Conservation (phyloP, 2,113 vertebrate species). For the Chionomys nivalis region DNA sequence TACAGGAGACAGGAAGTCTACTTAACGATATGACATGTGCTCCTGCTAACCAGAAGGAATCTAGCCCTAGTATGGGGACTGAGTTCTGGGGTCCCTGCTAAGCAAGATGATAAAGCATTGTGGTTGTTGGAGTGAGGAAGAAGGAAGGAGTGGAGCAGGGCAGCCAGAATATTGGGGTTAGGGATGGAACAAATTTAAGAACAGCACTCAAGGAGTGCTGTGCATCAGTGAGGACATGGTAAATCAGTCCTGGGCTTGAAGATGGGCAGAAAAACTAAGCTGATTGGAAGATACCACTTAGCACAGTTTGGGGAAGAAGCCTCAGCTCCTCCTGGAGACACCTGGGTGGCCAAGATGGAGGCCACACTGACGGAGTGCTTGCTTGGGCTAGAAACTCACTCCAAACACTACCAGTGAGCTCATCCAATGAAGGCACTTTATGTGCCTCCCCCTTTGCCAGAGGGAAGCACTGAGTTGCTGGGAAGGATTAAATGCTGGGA, state of each 20-base stretch:
- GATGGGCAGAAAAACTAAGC: not conserved
- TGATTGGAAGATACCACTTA: not conserved
- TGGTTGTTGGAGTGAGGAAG: not conserved
- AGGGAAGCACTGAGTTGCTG: not conserved
- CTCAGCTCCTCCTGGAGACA: not conserved
- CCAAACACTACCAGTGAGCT: not conserved
- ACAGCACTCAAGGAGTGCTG: not conserved
- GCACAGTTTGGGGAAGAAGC: not conserved
- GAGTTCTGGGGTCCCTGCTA: not conserved
- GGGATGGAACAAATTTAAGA: not conserved
- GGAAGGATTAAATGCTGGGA: not conserved
- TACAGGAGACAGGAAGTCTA: not conserved
- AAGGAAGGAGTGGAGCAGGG: too few relatives aligned
- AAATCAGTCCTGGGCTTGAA: not conserved
- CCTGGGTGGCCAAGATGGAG: not conserved
- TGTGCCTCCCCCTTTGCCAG: not conserved
- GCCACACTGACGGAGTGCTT: not conserved
- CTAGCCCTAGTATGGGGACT: not conserved
- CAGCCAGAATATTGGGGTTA: not conserved
- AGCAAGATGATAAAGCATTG: not conserved
- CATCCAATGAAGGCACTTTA: not conserved
- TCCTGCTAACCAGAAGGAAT: conserved; percentile 28
- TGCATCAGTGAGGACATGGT: not conserved
- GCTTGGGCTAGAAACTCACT: not conserved
- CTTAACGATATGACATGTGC: not conserved